These are phyloP conservation scores for Polyommatus iphigenia DNA, from an alignment of 2,888 invertebrate species.

Conservation along the genomic window DNA sequence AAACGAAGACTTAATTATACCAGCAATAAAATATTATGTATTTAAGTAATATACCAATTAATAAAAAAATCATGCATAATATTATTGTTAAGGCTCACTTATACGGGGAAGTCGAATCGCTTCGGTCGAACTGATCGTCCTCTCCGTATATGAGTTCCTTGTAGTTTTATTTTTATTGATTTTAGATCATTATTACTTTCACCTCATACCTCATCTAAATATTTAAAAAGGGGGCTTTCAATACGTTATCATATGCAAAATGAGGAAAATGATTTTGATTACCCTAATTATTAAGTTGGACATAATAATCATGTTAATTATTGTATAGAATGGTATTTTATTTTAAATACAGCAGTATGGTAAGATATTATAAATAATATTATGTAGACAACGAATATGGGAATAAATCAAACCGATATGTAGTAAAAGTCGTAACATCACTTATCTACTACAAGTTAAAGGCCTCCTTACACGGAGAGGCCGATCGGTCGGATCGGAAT, in stretches of 20 bases:
- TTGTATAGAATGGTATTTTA: background rate
- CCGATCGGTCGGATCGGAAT: background rate
- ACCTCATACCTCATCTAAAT: background rate
- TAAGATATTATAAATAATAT: background rate
- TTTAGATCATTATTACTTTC: background rate
- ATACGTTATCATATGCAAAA: background rate
- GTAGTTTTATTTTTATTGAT: background rate
- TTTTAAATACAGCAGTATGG: background rate
- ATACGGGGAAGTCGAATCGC: background rate
- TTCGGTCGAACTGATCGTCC: too few relatives aligned
- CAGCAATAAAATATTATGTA: background rate
- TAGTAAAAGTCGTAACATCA: background rate
- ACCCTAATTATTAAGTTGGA: background rate
- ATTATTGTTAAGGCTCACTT: background rate
- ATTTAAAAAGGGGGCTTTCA: background rate
- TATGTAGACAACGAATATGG: background rate
- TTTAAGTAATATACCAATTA: background rate
- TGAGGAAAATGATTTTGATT: background rate
- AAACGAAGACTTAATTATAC: background rate
- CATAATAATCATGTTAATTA: background rate
- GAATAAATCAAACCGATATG: constrained; percentile 4
- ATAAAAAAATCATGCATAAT: background rate
- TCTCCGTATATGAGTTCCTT: too few relatives aligned
- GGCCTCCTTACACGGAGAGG: background rate
- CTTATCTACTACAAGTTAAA: background rate